Evolutionary conservation across 2,797 vertebrate species (phyloP).

Genomic region (Myiothlypis chrysogaster): DNA sequence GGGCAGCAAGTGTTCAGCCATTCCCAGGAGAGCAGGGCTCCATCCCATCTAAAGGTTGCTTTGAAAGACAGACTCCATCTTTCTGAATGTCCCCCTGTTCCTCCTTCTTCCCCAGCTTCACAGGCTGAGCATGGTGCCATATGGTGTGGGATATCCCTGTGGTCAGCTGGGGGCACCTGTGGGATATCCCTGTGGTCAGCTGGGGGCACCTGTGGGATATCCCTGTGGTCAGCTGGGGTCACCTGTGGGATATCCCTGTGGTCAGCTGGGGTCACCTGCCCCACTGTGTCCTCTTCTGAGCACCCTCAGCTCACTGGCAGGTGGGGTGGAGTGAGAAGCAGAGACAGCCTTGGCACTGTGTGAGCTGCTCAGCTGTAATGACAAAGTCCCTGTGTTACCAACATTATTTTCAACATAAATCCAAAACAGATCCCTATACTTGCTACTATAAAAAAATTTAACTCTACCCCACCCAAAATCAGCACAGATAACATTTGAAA

Average conservation of each 20-base stretch:
- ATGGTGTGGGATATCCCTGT: background rate
- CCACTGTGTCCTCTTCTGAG: background rate
- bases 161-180: background rate
- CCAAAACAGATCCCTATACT: background rate
- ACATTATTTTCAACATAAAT: background rate
- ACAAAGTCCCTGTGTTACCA: background rate
- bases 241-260: background rate
- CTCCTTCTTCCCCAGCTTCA: background rate
- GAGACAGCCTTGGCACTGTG: background rate
- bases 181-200: background rate
- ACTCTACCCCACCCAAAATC: background rate
- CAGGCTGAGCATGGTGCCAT: background rate
- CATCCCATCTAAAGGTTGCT: background rate
- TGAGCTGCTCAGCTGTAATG: background rate
- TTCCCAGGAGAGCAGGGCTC: background rate
- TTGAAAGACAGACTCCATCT: background rate
- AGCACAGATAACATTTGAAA: background rate
- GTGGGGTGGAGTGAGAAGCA: background rate
- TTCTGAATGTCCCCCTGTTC: background rate
- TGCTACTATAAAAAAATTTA: background rate
- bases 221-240: background rate
- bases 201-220: background rate
- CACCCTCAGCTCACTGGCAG: background rate
- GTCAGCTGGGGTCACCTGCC: background rate
- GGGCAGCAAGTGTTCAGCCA: background rate